Base-by-base conservation (phyloP, 2,888 invertebrate species). In the Lasiommata megera region DNA sequence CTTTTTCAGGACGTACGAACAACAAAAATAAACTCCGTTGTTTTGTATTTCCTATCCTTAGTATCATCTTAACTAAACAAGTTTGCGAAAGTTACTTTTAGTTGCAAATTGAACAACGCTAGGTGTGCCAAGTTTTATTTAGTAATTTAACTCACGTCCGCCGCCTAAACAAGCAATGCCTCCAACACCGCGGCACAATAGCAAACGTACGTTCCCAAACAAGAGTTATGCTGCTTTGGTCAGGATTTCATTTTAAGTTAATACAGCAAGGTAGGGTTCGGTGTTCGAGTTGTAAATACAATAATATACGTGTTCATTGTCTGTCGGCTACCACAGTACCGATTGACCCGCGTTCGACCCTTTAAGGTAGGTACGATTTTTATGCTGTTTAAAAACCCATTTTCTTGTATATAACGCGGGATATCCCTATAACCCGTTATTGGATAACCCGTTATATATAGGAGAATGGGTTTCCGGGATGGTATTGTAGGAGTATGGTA, bases 41-140 rank as follows among this genome's bases (percentile, higher is more conserved):
- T 44, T 44, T 29, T 29, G 29, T 46, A 14, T 44, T 44, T 14
- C 23, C 29, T 46, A 9, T 52, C n/a, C 38, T 51, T 31, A 31
- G 51, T 41, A 52, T 52, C 51, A 41, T 52, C 51, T 31, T 17
- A 8, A 31, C 51, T 52, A 52, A 52, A 40, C 37, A 50, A 50
- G 12, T 52, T 52, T 12, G 41, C 29, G 17, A 29, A 52, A 52
- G 40, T 52, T 50, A 50, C 28, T 38, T 50, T 46, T 18, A 52
- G 51, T 52, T 16, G 37, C 40, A 41, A 52, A 52, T 52, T 41
- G 51, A 37, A 40, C 40, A 31, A n/a, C 40, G 40, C 3, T 23
- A 37, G 38, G 40, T 52, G 51, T 37, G 40, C 51, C 51, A 52
- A 52, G 5, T 37, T 23, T 6, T 12, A 16, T 40, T 52, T 31